Evolutionary conservation across 1,140 invertebrate species (phyloP).

Genomic region (Brachionus sp.): DNA sequence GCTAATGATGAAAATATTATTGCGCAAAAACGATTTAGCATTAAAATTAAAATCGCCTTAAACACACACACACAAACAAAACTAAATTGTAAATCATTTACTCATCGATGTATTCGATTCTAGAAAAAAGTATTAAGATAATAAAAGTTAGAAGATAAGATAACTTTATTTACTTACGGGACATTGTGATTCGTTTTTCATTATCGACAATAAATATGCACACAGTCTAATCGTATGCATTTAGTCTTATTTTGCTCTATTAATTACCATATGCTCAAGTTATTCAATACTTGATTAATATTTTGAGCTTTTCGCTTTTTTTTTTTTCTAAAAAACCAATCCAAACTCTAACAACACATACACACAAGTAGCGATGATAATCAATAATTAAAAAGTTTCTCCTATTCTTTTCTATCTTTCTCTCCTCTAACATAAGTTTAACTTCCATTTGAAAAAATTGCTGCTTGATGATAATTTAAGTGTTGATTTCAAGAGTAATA

Average conservation of each 20-base stretch:
- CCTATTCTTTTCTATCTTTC: neutral
- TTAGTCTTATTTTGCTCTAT: neutral
- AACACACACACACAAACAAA: neutral
- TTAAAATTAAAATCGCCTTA: neutral
- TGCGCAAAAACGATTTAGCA: neutral
- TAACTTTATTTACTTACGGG: conserved; percentile 36
- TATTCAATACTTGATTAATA: conserved; percentile 22
- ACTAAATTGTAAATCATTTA: conserved; percentile 22
- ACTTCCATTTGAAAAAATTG: conserved; percentile 21
- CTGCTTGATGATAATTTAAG: conserved; percentile 39
- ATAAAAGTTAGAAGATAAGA: conserved; percentile 34
- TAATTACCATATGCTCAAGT: conserved; percentile 18
- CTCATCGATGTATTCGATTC: conserved; percentile 36
- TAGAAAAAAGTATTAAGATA: conserved; percentile 25
- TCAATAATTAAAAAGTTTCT: neutral
- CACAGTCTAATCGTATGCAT: neutral
- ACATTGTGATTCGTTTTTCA: conserved; percentile 31
- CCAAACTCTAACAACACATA: neutral
- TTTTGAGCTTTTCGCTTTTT: conserved; percentile 19
- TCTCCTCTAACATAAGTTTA: conserved; percentile 24
- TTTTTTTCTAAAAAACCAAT: neutral
- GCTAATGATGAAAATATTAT: neutral
- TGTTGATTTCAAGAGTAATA: conserved; percentile 35
- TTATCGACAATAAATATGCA: conserved; percentile 26
- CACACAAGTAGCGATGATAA: neutral